A percentile compares a stretch with the other conserved stretches of the same genome.
Evolutionary conservation across 2,888 invertebrate genomes (phyloP).

Genomic region (Eremobia ochroleuca): DNA sequence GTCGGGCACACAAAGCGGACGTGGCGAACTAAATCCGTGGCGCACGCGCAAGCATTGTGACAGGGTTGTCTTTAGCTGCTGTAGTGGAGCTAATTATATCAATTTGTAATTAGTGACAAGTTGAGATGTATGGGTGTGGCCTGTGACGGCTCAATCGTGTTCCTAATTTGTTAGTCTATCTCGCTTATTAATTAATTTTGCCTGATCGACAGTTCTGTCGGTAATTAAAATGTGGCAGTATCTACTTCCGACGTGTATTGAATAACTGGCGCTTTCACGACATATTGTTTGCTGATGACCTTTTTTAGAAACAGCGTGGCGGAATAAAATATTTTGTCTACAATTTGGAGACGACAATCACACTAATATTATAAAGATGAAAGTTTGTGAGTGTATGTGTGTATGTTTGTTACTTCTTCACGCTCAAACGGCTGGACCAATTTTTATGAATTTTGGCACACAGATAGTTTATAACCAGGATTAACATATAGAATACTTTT

Average conservation of each 20-base stretch:
- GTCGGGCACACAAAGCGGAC: conserved; percentile 50
- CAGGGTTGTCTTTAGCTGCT: conserved; percentile 19
- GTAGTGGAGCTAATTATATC: conserved; percentile 56
- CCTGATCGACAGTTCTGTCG: conserved; percentile 42
- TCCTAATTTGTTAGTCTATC: conserved; percentile 35
- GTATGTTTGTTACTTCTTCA: too few species aligned
- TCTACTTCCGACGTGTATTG: conserved; percentile 38
- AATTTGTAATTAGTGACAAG: conserved; percentile 62
- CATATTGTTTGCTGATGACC: not conserved
- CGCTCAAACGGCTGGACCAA: too few species aligned
- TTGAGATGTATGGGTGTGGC: conserved; percentile 46
- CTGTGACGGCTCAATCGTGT: conserved; percentile 21
- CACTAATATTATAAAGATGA: too few species aligned
- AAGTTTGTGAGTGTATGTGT: too few species aligned
- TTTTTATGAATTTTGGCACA: too few species aligned
- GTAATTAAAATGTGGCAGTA: conserved; percentile 39
- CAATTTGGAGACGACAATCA: not conserved
- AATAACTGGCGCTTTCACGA: conserved; percentile 33
- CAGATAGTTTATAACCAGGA: too few species aligned
- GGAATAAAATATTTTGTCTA: not conserved
- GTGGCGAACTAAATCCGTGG: conserved; percentile 63
- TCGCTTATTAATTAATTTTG: conserved; percentile 47
- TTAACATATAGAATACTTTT: too few species aligned
- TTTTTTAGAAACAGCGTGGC: not conserved
- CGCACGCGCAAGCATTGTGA: conserved; percentile 66